Evolutionary conservation across 2,888 invertebrate species (phyloP).

Genomic region (Tachina grossa): DNA sequence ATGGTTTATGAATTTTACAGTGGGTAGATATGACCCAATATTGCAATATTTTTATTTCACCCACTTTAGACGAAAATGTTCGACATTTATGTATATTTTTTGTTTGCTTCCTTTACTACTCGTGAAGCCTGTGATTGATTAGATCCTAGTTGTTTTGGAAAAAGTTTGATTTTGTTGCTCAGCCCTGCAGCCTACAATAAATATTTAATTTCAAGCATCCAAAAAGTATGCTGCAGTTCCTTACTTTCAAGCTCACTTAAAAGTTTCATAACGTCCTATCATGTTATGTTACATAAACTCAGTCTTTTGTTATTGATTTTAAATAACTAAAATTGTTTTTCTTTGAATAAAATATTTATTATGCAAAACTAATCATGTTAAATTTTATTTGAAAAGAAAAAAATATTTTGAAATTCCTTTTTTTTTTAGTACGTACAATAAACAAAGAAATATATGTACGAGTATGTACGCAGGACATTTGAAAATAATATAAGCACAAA

Average conservation of each 20-base stretch:
- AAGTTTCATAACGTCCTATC: background rate
- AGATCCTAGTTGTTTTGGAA: too few species aligned
- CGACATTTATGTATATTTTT: too few species aligned
- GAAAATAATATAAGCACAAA: slow-evolving; percentile 56
- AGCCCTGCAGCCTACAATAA: too few species aligned
- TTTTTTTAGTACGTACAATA: background rate
- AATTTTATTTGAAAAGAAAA: slow-evolving; percentile 37
- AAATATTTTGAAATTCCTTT: slow-evolving; percentile 4
- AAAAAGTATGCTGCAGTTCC: slow-evolving; percentile 46
- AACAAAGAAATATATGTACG: slow-evolving; percentile 8
- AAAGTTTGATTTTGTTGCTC: too few species aligned
- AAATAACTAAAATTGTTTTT: slow-evolving; percentile 7
- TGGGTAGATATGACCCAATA: too few species aligned
- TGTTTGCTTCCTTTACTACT: too few species aligned
- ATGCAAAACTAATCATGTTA: slow-evolving; percentile 59
- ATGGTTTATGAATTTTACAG: too few species aligned
- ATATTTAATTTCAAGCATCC: background rate
- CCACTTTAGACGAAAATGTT: too few species aligned
- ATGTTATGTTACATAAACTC: slow-evolving; percentile 26
- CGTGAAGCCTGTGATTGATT: too few species aligned
- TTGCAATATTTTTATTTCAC: too few species aligned
- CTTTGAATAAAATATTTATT: slow-evolving; percentile 33
- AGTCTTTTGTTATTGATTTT: slow-evolving; percentile 10
- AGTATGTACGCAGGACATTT: background rate
- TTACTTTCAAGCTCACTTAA: background rate